Evolutionary conservation across 2,888 invertebrate genomes (phyloP), one percentile per base, ranked within the genome.

Genomic region (Agonopterix subpropinquella): DNA sequence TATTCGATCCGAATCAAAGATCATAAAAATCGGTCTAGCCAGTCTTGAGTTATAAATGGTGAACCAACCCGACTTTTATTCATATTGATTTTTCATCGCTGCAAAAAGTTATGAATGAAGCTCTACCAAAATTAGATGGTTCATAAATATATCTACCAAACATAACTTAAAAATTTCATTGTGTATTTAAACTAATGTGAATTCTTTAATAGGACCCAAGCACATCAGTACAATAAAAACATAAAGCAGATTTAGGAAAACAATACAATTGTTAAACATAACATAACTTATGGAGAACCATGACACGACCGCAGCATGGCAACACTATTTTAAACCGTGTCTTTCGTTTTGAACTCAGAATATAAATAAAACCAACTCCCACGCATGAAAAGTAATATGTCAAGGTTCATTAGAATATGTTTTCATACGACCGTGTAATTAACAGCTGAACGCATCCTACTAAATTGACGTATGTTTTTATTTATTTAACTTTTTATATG

Each of bases 381-480:
- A 75, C 80, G 69, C 76, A 61, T 57, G 66, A 61, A 69, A 70
- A 73, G 69, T 74, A 76, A 77, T 75, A 72, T 82, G 79, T 82
- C 85, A 85, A 85, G 84, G 83, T 77, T 72, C 66, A 64, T 61
- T 73, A 68, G 67, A 66, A 65, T 64, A 61, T 69, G 64, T 66
- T 70, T 72, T 64, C 66, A 61, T 63, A 65, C 59, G 58, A 61
- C 61, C 67, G 64, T 68, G 67, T 69, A 71, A 77, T 77, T 73
- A 28, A 28, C 28, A 72, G 62, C 62, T 59, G 61, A 60, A 60
- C 61, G 54, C 56, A 28, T 28, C 28, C 28, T 28, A 28, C 55
- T 61, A 61, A 60, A 64, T 58, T 61, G 62, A 61, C 66, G 58
- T 59, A 55, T 51, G 59, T 61, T 48, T 63, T 62, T 64, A 62